Evolutionary conservation across 1,140 invertebrate species (phyloP), one percentile per base, ranked within the genome.

Genomic region (Calephelis virginiensis): DNA sequence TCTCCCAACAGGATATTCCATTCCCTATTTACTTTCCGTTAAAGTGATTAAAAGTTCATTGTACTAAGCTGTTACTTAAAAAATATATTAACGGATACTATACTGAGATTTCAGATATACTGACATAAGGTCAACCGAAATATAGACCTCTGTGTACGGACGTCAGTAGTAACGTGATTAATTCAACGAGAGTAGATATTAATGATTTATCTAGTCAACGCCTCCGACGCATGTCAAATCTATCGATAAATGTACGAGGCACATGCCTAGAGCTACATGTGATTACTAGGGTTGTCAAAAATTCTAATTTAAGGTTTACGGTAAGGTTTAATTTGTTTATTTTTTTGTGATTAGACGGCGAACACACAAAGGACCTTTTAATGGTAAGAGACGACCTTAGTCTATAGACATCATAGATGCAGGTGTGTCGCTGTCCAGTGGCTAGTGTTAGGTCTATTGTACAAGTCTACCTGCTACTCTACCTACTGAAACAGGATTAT

Each of bases 141-240:
- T 59, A 40, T 17, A 59, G 56, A 59, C 56, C 56, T 59, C 56
- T 59, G 37, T 6, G 56, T 59, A 38, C 28, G 56, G n/a, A 59
- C 56, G 56, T 59, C 48, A 72, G 60, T 53, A 64, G 40, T 46
- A 37, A 63, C 47, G 49, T 64, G 66, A 69, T 76, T 66, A 75
- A 76, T 73, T 61, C 63, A 68, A 60, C 46, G 62, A 60, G 45
- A 63, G 50, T 14, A 62, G 49, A 73, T 73, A 81, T 81, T 74
- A 76, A 77, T 76, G 73, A 69, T 72, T 59, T 50, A 66, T 61
- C 63, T 62, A 68, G 69, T 79, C 78, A 73, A 73, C 75, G 72
- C 66, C 60, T 75, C 70, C 70, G 68, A 48, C 56, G 60, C 61
- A 70, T 72, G 72, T 76, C 77, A 67, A 72, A 69, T 66, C 71